Base-by-base conservation (phyloP, 1,140 invertebrate species). In the Halyomorpha halys region DNA sequence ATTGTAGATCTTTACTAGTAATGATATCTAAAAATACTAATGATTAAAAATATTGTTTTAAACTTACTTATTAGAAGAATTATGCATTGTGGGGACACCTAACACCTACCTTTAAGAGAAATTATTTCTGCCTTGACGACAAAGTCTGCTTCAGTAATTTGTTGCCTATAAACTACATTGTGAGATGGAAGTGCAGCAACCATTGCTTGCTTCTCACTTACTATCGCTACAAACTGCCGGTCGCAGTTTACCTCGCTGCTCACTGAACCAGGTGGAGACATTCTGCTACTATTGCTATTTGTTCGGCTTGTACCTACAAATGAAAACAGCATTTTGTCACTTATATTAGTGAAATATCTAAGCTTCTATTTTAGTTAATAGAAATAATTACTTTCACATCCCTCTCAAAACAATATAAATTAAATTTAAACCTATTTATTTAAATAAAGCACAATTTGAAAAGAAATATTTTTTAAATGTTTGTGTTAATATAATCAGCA, bases 41-140 rank as follows among this genome's bases (percentile, higher is more conserved):
- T n/a, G n/a, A n/a, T n/a, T n/a, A n/a, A n/a, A n/a, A n/a, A n/a
- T n/a, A 30, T 30, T 30, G 8, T 39, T 39, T 39, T 39, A 39
- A 39, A 39, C 11, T 39, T 11, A 39, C 4, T 13, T 11, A 39
- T 39, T 3, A 1, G 1, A 8, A 39, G 6, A 39, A 13, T 39
- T 11, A 39, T 39, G 34, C 6, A 39, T 11, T 39, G 1, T 39
- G 13, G 4, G 11, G 6, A 39, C 4, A 9, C 34, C 11, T 73
- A 94, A 39, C 4, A 9, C 34, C 11, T 73, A 94, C 91, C 93
- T 89, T 91, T 94, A 68, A 97, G 81, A 70, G 87, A 85, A 69
- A 96, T 89, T 71, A 95, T 87, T 78, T 97, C 93, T 67, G 93
- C 90, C 77, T 92, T 92, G 68, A 97, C 89, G 64, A 96, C 91